Evolutionary conservation across 2,113 vertebrate genomes (phyloP).

Genomic region (Grammomys surdaster): DNA sequence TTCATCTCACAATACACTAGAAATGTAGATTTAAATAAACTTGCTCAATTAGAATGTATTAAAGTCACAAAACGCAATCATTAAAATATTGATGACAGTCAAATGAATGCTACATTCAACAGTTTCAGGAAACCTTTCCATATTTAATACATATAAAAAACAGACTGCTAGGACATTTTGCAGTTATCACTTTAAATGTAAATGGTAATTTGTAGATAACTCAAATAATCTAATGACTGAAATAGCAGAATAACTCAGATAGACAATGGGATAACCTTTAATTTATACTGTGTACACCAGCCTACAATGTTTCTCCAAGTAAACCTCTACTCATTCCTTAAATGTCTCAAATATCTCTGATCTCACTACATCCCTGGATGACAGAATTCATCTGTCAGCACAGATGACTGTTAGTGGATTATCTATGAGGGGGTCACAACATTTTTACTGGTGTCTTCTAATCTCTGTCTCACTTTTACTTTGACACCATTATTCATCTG

Average conservation of each 20-base stretch:
- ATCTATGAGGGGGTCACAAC: background rate
- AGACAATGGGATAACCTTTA: background rate
- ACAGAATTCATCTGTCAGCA: background rate
- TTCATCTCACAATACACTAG: slow-evolving; percentile 15
- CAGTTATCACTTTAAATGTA: background rate
- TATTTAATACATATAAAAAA: background rate
- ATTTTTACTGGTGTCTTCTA: background rate
- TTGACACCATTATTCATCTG: background rate
- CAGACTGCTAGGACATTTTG: background rate
- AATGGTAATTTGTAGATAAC: background rate
- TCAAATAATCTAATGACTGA: background rate
- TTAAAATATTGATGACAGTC: background rate
- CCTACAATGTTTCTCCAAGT: background rate
- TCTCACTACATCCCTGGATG: background rate
- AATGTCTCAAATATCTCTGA: background rate
- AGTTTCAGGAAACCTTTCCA: background rate
- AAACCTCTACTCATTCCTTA: background rate
- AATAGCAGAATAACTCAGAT: background rate
- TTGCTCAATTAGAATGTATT: background rate
- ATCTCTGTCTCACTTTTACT: background rate
- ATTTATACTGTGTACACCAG: background rate
- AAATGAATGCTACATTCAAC: background rate
- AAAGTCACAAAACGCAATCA: background rate
- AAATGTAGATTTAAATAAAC: slow-evolving; percentile 59
- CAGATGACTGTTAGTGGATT: background rate